phyloP scores from a whole-genome alignment of 2,113 vertebrate genomes.

The Protomyctophum bolini region DNA sequence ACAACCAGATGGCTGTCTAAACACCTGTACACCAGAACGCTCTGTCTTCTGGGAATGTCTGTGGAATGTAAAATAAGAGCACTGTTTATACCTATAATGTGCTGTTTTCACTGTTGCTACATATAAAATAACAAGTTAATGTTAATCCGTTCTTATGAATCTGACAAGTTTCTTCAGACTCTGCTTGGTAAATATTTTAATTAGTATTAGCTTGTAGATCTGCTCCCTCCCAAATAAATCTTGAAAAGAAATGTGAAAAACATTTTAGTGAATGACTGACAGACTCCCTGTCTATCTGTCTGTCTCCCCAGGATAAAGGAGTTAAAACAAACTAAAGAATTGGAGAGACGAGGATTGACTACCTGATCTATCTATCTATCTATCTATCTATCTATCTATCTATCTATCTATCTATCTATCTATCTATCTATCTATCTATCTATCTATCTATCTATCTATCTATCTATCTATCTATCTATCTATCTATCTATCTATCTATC shows the following conservation, averaged over 20 bases:
- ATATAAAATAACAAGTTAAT: background rate
- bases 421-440: background rate
- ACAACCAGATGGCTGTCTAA: no score
- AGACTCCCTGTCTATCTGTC: background rate
- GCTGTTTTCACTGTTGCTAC: no score
- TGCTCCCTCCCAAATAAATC: no score
- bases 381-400: no score
- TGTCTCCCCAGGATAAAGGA: constrained; percentile 6
- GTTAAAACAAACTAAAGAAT: background rate
- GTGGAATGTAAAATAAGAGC: no score
- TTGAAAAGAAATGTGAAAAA: background rate
- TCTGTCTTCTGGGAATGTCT: no score
- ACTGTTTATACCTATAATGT: no score
- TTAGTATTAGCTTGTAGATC: no score
- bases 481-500: background rate
- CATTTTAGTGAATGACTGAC: background rate
- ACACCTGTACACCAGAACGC: no score
- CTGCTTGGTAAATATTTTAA: no score
- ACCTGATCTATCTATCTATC: background rate
- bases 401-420: background rate
- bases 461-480: background rate
- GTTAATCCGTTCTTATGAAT: no score
- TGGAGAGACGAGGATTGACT: background rate
- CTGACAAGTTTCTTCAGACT: no score
- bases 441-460: background rate